phyloP scores from a whole-genome alignment of 1,140 invertebrate species.

The Trialeurodes vaporariorum region DNA sequence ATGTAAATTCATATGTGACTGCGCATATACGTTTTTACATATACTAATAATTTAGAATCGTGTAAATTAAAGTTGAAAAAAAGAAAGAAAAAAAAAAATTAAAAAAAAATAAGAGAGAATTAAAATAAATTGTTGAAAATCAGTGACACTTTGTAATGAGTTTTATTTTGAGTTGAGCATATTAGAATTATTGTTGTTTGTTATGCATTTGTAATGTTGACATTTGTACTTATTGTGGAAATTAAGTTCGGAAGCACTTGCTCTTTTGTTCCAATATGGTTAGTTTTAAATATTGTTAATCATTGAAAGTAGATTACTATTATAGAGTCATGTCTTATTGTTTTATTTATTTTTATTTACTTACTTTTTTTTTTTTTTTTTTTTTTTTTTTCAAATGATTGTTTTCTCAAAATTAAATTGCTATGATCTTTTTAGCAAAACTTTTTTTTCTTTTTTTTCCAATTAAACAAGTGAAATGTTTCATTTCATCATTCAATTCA shows the following conservation, averaged over 20 bases:
- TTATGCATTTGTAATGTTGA: conserved; percentile 1
- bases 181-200: conserved; percentile 1
- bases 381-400: neutral
- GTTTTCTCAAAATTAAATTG: neutral
- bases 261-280: neutral
- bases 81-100: too few species aligned
- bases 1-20: neutral
- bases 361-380: neutral
- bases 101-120: neutral
- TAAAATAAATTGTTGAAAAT: neutral
- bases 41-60: neutral
- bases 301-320: neutral
- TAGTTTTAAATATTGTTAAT: conserved; percentile 1
- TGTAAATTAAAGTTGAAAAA: neutral
- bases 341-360: neutral
- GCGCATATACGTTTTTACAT: neutral
- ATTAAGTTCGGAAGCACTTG: neutral
- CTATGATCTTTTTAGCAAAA: neutral
- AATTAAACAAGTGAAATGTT: neutral
- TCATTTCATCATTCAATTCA: neutral
- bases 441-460: neutral
- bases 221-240: neutral
- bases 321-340: neutral
- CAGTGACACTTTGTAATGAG: neutral
- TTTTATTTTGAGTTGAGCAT: conserved; percentile 1